Evolutionary conservation across 2,888 invertebrate genomes (phyloP), one percentile per base, ranked within the genome.

Genomic region (Crossocerus cetratus): DNA sequence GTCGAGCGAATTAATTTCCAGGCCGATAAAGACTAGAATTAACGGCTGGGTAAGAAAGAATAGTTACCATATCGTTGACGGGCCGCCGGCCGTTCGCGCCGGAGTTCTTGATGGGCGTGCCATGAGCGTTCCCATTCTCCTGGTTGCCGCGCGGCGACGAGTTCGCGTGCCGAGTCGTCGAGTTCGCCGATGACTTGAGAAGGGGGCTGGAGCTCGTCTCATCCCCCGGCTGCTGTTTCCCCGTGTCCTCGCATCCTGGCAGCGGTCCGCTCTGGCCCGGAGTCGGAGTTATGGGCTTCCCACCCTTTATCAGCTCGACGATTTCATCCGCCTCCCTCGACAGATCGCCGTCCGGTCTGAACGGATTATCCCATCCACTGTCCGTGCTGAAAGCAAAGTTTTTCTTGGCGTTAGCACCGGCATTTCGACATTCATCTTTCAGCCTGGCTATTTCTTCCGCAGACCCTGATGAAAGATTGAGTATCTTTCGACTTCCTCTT

Each of bases 361-460:
- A 99, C 69, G 98, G 98, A 91, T 98, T 99, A 91, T 99, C 98
- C 95, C 98, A 97, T 80, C 97, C 97, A 89, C 97, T 98, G 90
- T 98, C 98, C 91, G 96, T 95, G 91, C 98, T 98, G 93, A 16
- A 92, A 77, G 68, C 65, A 62, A 32, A 32, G 32, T 32, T 32
- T 32, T 32, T 32, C n/a, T 32, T 32, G 32, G 32, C 32, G 11
- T 32, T 8, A 32, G 32, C 32, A 32, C 32, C 32, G 11, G 8
- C 4, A 32, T 32, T 32, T 32, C 32, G 8, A 8, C 32, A 8
- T 32, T 11, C 8, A 32, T 32, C 32, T 32, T 32, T 32, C 32
- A 8, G 1, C 8, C 4, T 32, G 3, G 3, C 32, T 32, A 4
- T 11, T 32, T 11, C 32, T 32, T 32, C 1, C 32, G 32, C 5